phyloP scores from a whole-genome alignment of 1,140 invertebrate species.

The Harlomillsia oculata region DNA sequence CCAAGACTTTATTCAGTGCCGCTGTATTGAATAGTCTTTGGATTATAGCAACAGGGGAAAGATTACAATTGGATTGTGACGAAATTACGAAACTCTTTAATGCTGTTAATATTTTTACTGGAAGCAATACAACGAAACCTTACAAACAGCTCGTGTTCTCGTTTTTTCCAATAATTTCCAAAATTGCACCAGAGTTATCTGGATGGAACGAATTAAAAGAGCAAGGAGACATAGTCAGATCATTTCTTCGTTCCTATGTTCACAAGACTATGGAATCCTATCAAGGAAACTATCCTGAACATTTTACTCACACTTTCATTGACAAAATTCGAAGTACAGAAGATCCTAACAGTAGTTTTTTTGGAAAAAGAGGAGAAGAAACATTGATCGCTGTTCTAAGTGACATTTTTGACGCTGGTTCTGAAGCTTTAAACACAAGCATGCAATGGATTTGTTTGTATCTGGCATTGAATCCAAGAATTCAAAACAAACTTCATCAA shows the following conservation, averaged over 20 bases:
- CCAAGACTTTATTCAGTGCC: slow-evolving; percentile 7
- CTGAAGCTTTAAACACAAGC: slow-evolving; percentile 67
- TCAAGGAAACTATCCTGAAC: neutral
- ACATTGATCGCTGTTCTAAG: neutral
- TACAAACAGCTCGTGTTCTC: neutral
- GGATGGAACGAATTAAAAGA: neutral
- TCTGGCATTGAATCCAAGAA: slow-evolving; percentile 59
- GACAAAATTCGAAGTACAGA: neutral
- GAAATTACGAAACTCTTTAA: slow-evolving; percentile 4
- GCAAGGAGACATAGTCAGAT: too few relatives aligned
- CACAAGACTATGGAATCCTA: neutral
- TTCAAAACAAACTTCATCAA: slow-evolving; percentile 63
- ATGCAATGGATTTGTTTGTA: slow-evolving; percentile 68
- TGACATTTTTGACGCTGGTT: slow-evolving; percentile 61
- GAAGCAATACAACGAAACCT: neutral
- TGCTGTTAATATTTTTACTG: neutral
- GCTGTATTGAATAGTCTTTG: slow-evolving; percentile 23
- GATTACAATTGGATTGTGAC: slow-evolving; percentile 3
- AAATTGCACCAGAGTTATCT: neutral
- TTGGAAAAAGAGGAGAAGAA: neutral
- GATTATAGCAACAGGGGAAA: slow-evolving; percentile 14
- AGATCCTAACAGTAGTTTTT: neutral
- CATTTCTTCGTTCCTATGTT: too few relatives aligned
- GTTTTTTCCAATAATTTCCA: neutral
- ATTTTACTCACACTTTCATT: neutral